Conservation (phyloP, 2,797 vertebrate species). For the Bryconaethiops microstoma region DNA sequence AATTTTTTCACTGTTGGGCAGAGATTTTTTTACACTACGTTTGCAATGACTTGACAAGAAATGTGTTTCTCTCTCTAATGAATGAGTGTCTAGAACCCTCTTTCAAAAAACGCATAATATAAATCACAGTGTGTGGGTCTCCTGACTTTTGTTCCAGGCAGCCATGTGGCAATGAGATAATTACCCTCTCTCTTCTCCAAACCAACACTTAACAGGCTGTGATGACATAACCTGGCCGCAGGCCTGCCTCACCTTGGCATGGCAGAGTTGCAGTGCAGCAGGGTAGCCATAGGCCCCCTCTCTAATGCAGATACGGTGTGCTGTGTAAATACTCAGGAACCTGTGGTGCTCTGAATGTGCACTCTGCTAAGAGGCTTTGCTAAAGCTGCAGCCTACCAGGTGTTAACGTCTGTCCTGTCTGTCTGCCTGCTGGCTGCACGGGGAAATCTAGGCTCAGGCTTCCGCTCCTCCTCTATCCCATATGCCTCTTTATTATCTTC, state of each 20-base stretch:
- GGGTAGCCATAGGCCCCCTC: constrained; percentile 21
- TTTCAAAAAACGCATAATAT: constrained; percentile 7
- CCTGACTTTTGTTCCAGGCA: constrained; percentile 43
- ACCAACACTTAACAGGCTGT: constrained; percentile 50
- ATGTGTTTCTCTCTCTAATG: no score
- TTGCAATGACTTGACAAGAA: no score
- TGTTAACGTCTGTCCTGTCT: constrained; percentile 76
- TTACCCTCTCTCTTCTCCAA: constrained; percentile 54
- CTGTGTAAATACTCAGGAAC: constrained; percentile 62
- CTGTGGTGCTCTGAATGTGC: constrained; percentile 65
- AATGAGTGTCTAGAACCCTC: neutral
- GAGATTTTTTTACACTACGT: neutral
- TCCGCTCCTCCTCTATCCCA: constrained; percentile 57
- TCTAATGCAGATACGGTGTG: constrained; percentile 58
- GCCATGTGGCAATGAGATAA: constrained; percentile 56
- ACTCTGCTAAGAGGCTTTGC: constrained; percentile 71
- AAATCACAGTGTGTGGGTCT: constrained; percentile 10
- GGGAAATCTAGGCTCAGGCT: constrained; percentile 63
- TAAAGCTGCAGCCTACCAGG: constrained; percentile 70
- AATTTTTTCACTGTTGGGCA: neutral
- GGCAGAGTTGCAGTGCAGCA: constrained; percentile 14
- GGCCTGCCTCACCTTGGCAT: constrained; percentile 55
- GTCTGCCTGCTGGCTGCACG: constrained; percentile 62
- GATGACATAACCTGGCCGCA: constrained; percentile 45
- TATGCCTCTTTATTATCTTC: constrained; percentile 55